Evolutionary conservation across 1,140 invertebrate genomes (phyloP).

Genomic region (Fragariocoptes setiger): DNA sequence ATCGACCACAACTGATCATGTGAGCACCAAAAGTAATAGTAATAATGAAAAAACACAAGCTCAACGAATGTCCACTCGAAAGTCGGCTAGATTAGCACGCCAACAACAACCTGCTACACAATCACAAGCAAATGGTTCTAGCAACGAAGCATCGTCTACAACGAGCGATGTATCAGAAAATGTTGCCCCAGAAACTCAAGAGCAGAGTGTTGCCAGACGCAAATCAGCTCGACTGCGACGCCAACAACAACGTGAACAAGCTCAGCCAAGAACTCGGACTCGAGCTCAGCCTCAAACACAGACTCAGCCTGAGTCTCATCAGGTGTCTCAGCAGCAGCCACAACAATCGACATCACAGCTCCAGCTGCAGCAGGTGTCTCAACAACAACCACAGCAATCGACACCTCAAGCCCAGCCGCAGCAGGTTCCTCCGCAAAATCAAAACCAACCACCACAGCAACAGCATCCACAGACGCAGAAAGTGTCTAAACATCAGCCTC

Average conservation of each 20-base stretch:
- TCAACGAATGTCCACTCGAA: constrained; percentile 1
- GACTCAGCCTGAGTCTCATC: constrained; percentile 4
- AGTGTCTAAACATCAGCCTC: constrained; percentile 6
- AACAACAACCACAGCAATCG: constrained; percentile 6
- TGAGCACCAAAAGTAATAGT: no score
- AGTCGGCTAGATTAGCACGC: neutral
- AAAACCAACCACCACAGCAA: constrained; percentile 7
- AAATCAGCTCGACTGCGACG: no score
- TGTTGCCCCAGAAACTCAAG: neutral
- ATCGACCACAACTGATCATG: no score
- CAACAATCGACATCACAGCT: constrained; percentile 10
- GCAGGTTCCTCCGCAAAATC: no score
- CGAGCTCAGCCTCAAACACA: constrained; percentile 8
- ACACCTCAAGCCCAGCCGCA: constrained; percentile 6
- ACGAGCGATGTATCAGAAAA: constrained; percentile 9
- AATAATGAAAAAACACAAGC: no score
- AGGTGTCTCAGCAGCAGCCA: constrained; percentile 6
- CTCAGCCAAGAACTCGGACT: constrained; percentile 2
- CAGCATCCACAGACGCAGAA: constrained; percentile 11
- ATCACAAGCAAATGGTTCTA: neutral
- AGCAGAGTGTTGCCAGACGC: no score
- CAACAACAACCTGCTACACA: neutral
- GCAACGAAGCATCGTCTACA: constrained; percentile 3
- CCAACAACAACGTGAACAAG: neutral
- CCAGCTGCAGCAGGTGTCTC: constrained; percentile 9